A percentile compares a stretch with the other conserved stretches of the same genome.
Evolutionary conservation across 2,797 vertebrate species (phyloP).

Genomic region (Nannoperca obscura): DNA sequence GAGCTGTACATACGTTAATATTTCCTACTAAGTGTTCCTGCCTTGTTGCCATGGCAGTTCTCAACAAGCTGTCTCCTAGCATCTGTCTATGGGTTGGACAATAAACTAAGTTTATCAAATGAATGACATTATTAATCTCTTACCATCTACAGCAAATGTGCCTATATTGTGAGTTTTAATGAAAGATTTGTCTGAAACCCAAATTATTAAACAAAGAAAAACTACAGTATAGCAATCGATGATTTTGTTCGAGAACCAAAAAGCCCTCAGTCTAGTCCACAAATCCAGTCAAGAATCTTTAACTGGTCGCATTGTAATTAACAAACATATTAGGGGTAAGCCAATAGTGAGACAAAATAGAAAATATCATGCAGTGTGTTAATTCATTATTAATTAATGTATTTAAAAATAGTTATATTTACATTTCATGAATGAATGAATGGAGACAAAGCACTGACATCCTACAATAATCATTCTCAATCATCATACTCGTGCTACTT

Average conservation of each 20-base stretch:
- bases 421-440: neutral
- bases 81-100: neutral
- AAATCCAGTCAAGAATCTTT: neutral
- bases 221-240: neutral
- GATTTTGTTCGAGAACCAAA: neutral
- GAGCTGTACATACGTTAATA: neutral
- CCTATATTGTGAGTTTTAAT: neutral
- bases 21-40: neutral
- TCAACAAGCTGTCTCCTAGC: neutral
- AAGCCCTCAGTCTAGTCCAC: neutral
- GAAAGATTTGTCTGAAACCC: neutral
- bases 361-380: neutral
- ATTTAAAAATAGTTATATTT: neutral
- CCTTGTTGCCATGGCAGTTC: neutral
- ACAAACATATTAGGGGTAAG: neutral
- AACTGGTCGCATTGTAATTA: neutral
- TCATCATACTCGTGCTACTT: too few species aligned
- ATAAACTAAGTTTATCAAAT: neutral
- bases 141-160: neutral
- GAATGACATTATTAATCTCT: neutral
- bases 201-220: neutral
- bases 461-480: neutral
- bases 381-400: neutral
- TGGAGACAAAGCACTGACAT: neutral
- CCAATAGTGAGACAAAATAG: neutral